Percentiles rank a stretch among this genome's conserved stretches.
Evolutionary conservation across 1,140 invertebrate genomes (phyloP).

Genomic region (Drosophila lacteicornis): DNA sequence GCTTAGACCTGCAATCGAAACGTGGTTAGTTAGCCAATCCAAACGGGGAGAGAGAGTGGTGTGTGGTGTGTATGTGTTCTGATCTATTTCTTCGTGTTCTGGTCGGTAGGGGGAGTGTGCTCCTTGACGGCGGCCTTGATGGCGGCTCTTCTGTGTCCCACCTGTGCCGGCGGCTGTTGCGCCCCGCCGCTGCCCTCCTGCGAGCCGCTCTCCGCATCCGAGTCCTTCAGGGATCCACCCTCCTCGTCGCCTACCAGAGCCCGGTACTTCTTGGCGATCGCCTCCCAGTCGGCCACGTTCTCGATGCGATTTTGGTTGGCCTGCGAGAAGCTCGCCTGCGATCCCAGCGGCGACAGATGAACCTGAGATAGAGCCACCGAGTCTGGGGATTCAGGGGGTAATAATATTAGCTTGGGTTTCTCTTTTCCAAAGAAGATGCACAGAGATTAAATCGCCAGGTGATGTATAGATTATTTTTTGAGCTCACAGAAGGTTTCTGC

Average conservation of each 20-base stretch:
- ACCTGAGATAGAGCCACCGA: slow-evolving; percentile 91
- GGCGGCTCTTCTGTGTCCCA: slow-evolving; percentile 64
- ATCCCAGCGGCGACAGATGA: slow-evolving; percentile 92
- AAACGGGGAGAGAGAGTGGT: slow-evolving; percentile 14
- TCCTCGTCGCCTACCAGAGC: slow-evolving; percentile 86
- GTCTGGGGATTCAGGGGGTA: slow-evolving; percentile 85
- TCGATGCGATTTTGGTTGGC: slow-evolving; percentile 90
- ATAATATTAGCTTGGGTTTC: background rate
- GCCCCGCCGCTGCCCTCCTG: slow-evolving; percentile 67
- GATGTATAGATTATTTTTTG: rapidly evolving
- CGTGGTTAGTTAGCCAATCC: slow-evolving; percentile 61
- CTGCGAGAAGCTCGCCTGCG: slow-evolving; percentile 91
- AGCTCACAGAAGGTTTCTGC: too few species aligned
- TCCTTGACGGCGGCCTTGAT: slow-evolving; percentile 42
- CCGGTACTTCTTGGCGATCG: slow-evolving; percentile 95
- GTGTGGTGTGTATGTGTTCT: slow-evolving; percentile 1
- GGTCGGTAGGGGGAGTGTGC: background rate
- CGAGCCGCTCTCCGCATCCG: slow-evolving; percentile 79
- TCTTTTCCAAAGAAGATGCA: background rate
- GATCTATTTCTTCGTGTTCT: slow-evolving; percentile 19
- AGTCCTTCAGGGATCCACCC: slow-evolving; percentile 80
- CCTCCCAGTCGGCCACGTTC: slow-evolving; percentile 96
- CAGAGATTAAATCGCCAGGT: background rate
- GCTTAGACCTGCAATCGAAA: slow-evolving; percentile 81
- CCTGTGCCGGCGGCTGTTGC: slow-evolving; percentile 74